Evolutionary conservation across 2,888 invertebrate genomes (phyloP), one percentile per base, ranked within the genome.

Genomic region (Agriopis marginaria): DNA sequence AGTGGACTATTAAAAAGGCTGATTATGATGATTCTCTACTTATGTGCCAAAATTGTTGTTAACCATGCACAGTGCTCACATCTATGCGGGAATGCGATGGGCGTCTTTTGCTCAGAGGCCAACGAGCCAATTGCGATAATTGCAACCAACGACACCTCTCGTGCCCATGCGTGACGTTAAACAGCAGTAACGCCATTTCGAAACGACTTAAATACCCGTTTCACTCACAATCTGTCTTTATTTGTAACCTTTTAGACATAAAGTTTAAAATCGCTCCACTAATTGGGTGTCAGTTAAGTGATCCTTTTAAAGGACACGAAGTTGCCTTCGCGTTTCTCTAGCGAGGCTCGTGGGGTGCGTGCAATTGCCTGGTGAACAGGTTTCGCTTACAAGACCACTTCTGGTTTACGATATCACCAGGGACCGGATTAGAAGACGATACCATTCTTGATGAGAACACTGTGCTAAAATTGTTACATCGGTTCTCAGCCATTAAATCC

Each of bases 91-190:
- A 85, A 82, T 82, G 83, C 85, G 85, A 90, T 89, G 93, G 92
- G 92, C 92, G 93, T 92, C 90, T 89, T 87, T 87, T 84, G 84
- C 86, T 86, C 82, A 83, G 87, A 89, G 89, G 86, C 90, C 89
- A 89, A 87, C 89, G 89, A 89, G 92, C 93, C 93, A 94, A 93
- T 94, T 93, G 93, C 90, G 85, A 89, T 93, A 93, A 94, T 94
- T 93, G 91, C 89, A 81, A 1, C 82, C 86, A 89, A 88, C 89
- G 91, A 92, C 93, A 93, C 93, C 92, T 92, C 91, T 91, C 85
- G 82, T 89, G 87, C 83, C 83, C 89, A 89, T 90, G 89, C 90
- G 91, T 90, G 91, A 91, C 90, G 88, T 86, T 89, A 89, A 89
- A 87, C 79, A 80, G 73, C 76, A 72, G 77, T 77, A 78, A 79